Evolutionary conservation across 2,888 invertebrate genomes (phyloP), one percentile per base, ranked within the genome.

Genomic region (Parthenolecanium corni): DNA sequence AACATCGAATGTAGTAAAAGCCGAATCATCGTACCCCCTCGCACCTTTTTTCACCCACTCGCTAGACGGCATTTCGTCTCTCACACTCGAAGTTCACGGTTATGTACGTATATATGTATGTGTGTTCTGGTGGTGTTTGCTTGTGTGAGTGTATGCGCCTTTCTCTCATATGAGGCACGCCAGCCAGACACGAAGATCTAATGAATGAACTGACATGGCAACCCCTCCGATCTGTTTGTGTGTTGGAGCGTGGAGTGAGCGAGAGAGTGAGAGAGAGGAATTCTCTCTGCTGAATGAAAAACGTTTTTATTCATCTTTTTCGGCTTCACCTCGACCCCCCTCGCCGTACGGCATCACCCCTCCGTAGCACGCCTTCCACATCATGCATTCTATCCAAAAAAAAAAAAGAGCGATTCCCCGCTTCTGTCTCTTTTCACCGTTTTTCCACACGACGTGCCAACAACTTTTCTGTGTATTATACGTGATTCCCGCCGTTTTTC

Each of bases 231-330:
- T 31, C 31, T 9, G 31, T 31, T 31, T 31, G 58, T 49, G 49
- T 61, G 51, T 18, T 23, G 21, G 47, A 36, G 23, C 14, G 51
- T n/a, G 49, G 21, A 49, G 47, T 23, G 38, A 23, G 58, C 31
- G 31, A 31, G 31, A 31, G 36, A 61, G 58, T 38, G 51, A 23
- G 49, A 49, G 31, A 31, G 36, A 61, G 58, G 38, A 38, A 23
- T 36, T 36, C 38, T 49, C 31, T 61, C 58, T n/a, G 18, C 38
- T 61, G 58, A 61, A 61, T 61, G 58, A 61, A 61, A 58, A 61
- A 61, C 49, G 51, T 61, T 61, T 61, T 61, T 61, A 61, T 61
- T 61, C 58, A 61, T 61, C 58, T 23, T 61, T n/a, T 47, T 47
- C 56, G 42, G 31, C 9, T 31, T 31, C 4, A 31, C 31, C 44